Base-by-base conservation (phyloP, 2,113 vertebrate species). In the Archilochus colubris region DNA sequence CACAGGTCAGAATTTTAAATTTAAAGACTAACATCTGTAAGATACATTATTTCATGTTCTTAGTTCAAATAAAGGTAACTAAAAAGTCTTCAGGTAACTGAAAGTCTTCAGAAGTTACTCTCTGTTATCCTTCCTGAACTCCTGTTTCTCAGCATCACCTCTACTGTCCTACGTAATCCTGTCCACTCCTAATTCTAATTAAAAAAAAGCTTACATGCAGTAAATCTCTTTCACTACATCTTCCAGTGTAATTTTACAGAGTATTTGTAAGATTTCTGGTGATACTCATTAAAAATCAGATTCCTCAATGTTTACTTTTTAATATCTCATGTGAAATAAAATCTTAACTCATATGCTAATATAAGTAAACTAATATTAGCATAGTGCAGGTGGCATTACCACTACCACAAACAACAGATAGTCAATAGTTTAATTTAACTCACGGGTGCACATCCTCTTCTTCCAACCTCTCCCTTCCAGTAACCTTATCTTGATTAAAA, bases 401-500 rank as follows among this genome's bases (percentile, higher is more conserved):
- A 40, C 5, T 46, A 50, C 7, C 48, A 94, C 40, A 69, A 72
- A 68, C 23, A 61, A 66, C 5, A 20, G 58, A 85, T 0, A 87
- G 40, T 89, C 8, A 92, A 48, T 1, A 68, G 43, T 68, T 91
- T 31, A 72, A 86, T 62, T 86, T 61, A 69, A 64, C 21, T 0
- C 0, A 14, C 1, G 59, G 30, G 31, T 50, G 3, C 20, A 93
- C 19, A 40, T 6, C 12, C 48, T 85, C 50, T 73, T 82, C 57
- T 69, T 86, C 82, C 30, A 27, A 82, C 13, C 30, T 77, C 43
- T 74, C 33, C 69, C 7, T 27, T 78, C 38, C 30, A 76, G 30
- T 46, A 91, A 82, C 87, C 87, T 81, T 88, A 91, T 91, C 85
- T 88, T 93, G 67, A 80, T 78, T 89, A 23, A 50, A 91, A 89